Conservation (phyloP, 2,888 invertebrate species). For the Chymomyza fuscimana region DNA sequence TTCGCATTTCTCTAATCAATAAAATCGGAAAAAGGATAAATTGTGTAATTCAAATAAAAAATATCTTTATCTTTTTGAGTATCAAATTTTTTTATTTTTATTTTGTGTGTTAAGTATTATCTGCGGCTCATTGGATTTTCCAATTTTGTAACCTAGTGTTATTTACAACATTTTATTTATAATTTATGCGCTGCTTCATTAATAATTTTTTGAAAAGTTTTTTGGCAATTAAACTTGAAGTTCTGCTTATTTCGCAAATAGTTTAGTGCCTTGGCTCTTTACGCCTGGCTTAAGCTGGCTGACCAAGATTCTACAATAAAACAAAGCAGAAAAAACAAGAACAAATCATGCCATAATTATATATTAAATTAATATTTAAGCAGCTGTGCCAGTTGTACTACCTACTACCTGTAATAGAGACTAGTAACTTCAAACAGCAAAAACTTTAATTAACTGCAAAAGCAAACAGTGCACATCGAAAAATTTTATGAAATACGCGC, state of each 20-base stretch:
- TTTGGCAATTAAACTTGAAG: slow-evolving; percentile 39
- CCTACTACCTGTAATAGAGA: slow-evolving; percentile 8
- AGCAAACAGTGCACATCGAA: slow-evolving; percentile 68
- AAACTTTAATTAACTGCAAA: slow-evolving; percentile 63
- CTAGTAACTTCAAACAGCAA: slow-evolving; percentile 21
- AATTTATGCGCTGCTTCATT: slow-evolving; percentile 54
- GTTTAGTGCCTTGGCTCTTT: slow-evolving; percentile 35
- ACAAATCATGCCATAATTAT: slow-evolving; percentile 51
- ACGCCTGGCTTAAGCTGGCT: slow-evolving; percentile 54
- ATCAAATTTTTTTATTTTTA: too few relatives aligned
- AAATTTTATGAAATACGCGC: slow-evolving; percentile 63
- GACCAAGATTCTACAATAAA: slow-evolving; percentile 59
- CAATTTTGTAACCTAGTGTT: not conserved
- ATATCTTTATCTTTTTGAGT: too few relatives aligned
- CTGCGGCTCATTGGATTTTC: too few relatives aligned
- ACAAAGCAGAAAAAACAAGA: slow-evolving; percentile 23
- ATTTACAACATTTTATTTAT: slow-evolving; percentile 22
- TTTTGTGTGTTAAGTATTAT: too few relatives aligned
- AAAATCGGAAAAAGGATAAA: too few relatives aligned
- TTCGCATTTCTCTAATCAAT: too few relatives aligned
- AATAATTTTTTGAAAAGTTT: not conserved
- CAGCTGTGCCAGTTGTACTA: slow-evolving; percentile 49
- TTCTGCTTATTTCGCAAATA: slow-evolving; percentile 50
- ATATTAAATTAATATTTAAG: slow-evolving; percentile 61
- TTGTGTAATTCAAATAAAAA: too few relatives aligned